Evolutionary conservation across 2,888 invertebrate species (phyloP).

Genomic region (Pyrocoelia pectoralis): DNA sequence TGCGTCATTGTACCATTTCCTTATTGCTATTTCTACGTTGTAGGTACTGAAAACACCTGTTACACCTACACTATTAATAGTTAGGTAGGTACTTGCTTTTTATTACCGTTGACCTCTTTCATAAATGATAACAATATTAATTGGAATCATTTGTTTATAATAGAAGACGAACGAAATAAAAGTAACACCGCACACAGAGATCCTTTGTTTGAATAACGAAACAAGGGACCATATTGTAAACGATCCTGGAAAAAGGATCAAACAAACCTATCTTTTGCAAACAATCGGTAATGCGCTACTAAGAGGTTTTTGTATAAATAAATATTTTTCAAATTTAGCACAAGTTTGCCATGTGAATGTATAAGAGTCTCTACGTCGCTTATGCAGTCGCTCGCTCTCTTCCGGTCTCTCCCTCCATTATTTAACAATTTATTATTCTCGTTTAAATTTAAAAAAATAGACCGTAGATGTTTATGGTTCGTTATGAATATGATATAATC

Average conservation of each 20-base stretch:
- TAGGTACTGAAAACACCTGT: constrained; percentile 32
- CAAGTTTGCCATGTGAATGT: background rate
- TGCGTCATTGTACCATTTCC: constrained; percentile 36
- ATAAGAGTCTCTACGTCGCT: too few species aligned
- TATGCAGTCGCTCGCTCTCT: too few species aligned
- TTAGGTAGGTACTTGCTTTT: background rate
- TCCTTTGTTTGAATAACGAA: constrained; percentile 16
- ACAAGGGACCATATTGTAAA: constrained; percentile 32
- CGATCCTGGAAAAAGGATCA: constrained; percentile 28
- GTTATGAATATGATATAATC: too few species aligned
- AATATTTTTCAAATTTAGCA: background rate
- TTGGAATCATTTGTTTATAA: too few species aligned
- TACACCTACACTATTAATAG: constrained; percentile 27
- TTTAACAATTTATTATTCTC: too few species aligned
- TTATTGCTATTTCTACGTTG: constrained; percentile 31
- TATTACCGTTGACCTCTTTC: too few species aligned
- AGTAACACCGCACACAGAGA: background rate
- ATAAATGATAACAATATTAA: too few species aligned
- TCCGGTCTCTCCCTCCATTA: too few species aligned
- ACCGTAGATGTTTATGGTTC: too few species aligned
- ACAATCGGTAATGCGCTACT: constrained; percentile 22
- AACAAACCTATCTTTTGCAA: constrained; percentile 35
- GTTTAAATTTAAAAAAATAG: too few species aligned
- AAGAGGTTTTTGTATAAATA: constrained; percentile 9
- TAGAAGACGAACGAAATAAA: background rate